Conservation (phyloP, 2,888 invertebrate species). For the Caenorhabditis drosophilae region DNA sequence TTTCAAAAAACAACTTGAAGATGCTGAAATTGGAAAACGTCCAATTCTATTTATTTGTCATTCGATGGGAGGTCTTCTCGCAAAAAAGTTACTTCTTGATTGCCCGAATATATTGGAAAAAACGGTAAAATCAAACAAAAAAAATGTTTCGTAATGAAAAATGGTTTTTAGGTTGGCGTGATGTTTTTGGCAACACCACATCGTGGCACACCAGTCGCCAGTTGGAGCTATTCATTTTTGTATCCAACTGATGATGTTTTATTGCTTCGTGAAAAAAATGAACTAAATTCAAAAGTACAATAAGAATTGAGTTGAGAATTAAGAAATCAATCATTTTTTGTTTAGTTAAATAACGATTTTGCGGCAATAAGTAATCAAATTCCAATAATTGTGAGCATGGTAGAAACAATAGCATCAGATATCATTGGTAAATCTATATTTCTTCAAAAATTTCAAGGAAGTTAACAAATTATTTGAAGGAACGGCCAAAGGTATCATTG, state of each 20-base stretch:
- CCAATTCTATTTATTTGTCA: constrained; percentile 65
- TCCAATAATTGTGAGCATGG: constrained; percentile 58
- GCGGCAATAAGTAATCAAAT: constrained; percentile 39
- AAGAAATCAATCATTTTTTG: not conserved
- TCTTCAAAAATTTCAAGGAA: not conserved
- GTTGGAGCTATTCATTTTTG: constrained; percentile 52
- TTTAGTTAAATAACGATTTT: constrained; percentile 61
- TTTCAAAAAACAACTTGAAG: constrained; percentile 42
- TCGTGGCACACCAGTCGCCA: constrained; percentile 59
- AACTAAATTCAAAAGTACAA: constrained; percentile 49
- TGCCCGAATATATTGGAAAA: constrained; percentile 36
- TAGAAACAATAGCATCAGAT: constrained; percentile 56
- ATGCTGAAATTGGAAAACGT: constrained; percentile 58
- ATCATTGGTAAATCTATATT: constrained; percentile 41
- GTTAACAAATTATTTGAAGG: constrained; percentile 3
- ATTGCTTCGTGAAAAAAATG: constrained; percentile 52
- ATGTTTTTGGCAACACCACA: constrained; percentile 66
- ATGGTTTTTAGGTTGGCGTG: constrained; percentile 50
- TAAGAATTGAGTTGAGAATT: not conserved
- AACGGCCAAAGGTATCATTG: constrained; percentile 50
- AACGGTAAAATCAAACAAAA: constrained; percentile 4
- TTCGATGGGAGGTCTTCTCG: constrained; percentile 63
- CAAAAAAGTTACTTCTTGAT: constrained; percentile 61
- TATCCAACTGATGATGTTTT: constrained; percentile 59
- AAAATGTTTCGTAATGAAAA: not conserved